A percentile compares a stretch with the other conserved stretches of the same genome.
Conservation (phyloP, 30 jellyfish, hydroid and myxozoan genomes). For the Pelagia noctiluca region DNA sequence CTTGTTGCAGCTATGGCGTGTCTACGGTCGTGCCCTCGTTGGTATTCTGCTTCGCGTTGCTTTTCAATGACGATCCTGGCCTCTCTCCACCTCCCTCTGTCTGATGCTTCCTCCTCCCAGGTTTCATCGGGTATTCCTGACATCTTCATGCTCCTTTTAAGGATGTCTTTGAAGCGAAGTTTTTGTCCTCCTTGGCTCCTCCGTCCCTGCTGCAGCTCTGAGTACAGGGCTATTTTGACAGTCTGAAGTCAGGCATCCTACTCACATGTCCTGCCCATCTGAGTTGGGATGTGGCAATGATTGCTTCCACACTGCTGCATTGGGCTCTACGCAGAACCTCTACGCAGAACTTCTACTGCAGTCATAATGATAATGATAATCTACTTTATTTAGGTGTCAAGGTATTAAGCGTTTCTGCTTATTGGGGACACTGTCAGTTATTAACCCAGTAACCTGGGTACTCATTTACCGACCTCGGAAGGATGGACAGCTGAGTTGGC, state of each 20-base stretch:
- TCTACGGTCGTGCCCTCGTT: no score
- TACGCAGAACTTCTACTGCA: no score
- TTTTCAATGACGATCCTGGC: no score
- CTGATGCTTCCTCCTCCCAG: background rate
- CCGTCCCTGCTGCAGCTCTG: background rate
- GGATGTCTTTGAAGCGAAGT: conserved; percentile 2
- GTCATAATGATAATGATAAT: no score
- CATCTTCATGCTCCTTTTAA: background rate
- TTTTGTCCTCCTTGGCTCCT: conserved; percentile 9
- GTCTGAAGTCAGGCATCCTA: background rate
- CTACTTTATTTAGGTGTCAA: no score
- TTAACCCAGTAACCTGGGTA: no score
- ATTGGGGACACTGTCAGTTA: no score
- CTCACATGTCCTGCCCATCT: background rate
- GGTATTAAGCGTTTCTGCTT: no score
- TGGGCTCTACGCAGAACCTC: background rate
- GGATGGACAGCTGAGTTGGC: no score
- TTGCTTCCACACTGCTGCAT: background rate
- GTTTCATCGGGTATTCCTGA: background rate
- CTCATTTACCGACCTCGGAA: no score
- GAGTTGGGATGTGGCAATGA: background rate
- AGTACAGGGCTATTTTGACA: background rate
- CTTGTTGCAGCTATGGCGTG: no score
- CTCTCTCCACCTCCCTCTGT: conserved; percentile 1
- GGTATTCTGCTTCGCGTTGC: no score